Evolutionary conservation across 2,797 vertebrate genomes (phyloP).

Genomic region (Paramormyrops hopkinsi): DNA sequence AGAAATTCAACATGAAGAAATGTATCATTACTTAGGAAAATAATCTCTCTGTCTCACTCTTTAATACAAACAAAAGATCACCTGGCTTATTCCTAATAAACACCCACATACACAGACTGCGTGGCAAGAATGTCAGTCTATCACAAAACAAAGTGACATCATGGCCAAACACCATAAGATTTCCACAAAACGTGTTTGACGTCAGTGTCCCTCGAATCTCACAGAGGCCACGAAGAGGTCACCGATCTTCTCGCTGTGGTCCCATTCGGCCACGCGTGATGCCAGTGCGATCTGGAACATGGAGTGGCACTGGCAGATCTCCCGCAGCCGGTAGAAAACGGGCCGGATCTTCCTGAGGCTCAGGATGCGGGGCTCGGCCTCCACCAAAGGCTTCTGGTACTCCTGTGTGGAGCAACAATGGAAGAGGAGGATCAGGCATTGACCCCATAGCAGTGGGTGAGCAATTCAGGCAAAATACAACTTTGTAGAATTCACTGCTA

Average conservation of each 20-base stretch:
- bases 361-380: slow-evolving; percentile 71
- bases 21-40: neutral
- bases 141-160: neutral
- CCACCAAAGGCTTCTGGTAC: slow-evolving; percentile 72
- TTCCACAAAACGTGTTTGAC: neutral
- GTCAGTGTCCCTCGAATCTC: slow-evolving; percentile 23
- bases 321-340: slow-evolving; percentile 69
- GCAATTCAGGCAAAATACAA: neutral
- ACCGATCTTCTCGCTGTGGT: slow-evolving; percentile 70
- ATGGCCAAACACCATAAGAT: neutral
- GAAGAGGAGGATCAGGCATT: neutral
- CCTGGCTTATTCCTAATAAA: neutral
- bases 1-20: neutral
- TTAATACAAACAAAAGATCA: neutral
- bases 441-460: neutral
- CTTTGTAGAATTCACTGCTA: neutral
- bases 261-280: slow-evolving; percentile 75
- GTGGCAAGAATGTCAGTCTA: neutral
- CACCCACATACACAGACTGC: neutral
- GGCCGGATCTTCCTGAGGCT: slow-evolving; percentile 65
- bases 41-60: neutral
- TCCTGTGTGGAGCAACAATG: slow-evolving; percentile 53
- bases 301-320: slow-evolving; percentile 80
- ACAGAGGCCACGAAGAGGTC: slow-evolving; percentile 82
- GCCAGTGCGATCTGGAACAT: slow-evolving; percentile 79